Evolutionary conservation across 2,797 vertebrate genomes (phyloP).

Genomic region (Phataginus tricuspis): DNA sequence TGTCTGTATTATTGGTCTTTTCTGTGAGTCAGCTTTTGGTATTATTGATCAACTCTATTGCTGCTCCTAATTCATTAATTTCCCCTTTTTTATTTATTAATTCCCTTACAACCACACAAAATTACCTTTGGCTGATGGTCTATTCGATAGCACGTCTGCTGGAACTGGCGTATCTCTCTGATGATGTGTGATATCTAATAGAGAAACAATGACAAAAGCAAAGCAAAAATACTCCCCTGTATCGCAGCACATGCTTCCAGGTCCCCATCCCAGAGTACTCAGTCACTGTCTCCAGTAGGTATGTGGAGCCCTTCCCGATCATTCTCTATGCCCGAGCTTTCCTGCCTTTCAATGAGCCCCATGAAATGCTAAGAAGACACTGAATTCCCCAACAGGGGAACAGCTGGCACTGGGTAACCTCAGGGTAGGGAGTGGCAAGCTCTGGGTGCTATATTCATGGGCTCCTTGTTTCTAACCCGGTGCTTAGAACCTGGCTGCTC

Average conservation of each 20-base stretch:
- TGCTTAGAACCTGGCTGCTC: neutral
- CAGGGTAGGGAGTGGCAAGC: neutral
- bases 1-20: neutral
- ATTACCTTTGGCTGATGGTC: constrained; percentile 96
- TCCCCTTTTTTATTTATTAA: neutral
- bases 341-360: neutral
- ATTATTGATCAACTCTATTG: neutral
- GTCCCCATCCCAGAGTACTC: neutral
- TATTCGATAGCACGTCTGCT: constrained; percentile 97
- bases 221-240: neutral
- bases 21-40: neutral
- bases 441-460: neutral
- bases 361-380: neutral
- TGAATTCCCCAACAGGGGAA: neutral
- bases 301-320: neutral
- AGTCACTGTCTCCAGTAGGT: neutral
- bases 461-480: neutral
- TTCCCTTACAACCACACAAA: neutral
- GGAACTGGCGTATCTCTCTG: constrained; percentile 97
- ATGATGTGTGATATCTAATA: constrained; percentile 97
- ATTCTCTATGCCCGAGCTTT: neutral
- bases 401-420: neutral
- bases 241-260: neutral
- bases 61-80: neutral
- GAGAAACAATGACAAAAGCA: constrained; percentile 39